phyloP scores from a whole-genome alignment of 2,113 vertebrate species.

The Hiodon tergisus region DNA sequence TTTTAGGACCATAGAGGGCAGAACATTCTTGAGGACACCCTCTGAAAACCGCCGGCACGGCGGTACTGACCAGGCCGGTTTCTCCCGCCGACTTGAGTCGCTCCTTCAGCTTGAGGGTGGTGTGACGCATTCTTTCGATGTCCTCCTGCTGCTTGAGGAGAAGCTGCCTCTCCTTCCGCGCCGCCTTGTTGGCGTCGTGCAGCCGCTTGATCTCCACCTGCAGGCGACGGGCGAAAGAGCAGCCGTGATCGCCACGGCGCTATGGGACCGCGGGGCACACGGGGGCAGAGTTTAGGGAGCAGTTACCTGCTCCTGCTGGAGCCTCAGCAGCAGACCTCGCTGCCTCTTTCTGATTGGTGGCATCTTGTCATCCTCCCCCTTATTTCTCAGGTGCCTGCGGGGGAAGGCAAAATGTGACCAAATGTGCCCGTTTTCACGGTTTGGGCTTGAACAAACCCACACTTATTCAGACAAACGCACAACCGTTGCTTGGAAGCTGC shows the following conservation, averaged over 20 bases:
- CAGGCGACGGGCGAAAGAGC: background rate
- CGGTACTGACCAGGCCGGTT: conserved; percentile 62
- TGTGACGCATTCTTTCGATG: conserved; percentile 86
- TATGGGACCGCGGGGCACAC: too few species aligned
- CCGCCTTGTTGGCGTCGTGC: conserved; percentile 91
- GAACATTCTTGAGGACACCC: too few species aligned
- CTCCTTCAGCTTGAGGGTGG: conserved; percentile 85
- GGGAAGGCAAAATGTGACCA: background rate
- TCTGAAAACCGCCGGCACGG: too few species aligned
- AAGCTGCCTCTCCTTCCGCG: conserved; percentile 88
- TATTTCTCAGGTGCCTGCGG: conserved; percentile 81
- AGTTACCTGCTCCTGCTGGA: conserved; percentile 92
- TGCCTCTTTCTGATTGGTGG: conserved; percentile 92
- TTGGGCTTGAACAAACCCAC: too few species aligned
- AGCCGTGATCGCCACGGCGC: background rate
- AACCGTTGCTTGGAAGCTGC: background rate
- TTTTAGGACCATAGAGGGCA: too few species aligned
- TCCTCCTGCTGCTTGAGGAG: conserved; percentile 93
- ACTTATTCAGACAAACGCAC: background rate
- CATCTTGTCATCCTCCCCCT: conserved; percentile 98
- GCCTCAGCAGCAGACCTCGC: conserved; percentile 80
- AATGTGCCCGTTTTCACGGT: background rate
- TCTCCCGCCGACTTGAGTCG: conserved; percentile 81
- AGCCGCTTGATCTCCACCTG: conserved; percentile 96
- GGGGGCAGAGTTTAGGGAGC: background rate